phyloP scores from a whole-genome alignment of 1,140 invertebrate genomes.

The Phymorhynchus buccinoides region DNA sequence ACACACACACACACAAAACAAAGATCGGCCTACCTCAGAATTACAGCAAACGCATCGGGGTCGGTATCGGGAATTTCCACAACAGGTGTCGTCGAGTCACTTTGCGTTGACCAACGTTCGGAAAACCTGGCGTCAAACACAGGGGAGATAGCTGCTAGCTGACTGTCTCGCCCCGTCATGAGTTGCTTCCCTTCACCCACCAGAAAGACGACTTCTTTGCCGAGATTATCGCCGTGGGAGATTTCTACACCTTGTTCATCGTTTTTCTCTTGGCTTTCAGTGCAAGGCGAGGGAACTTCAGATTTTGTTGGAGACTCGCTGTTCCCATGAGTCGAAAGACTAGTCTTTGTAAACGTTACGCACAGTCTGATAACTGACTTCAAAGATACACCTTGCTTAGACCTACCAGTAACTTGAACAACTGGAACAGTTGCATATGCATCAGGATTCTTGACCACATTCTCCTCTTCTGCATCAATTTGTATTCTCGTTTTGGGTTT shows the following conservation, averaged over 20 bases:
- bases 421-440: too few relatives aligned
- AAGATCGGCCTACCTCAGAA: background rate
- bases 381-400: background rate
- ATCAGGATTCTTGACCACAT: too few relatives aligned
- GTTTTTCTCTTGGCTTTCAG: background rate
- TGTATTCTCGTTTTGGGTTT: too few relatives aligned
- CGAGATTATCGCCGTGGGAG: too few relatives aligned
- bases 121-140: slow-evolving; percentile 21
- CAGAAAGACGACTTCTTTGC: background rate
- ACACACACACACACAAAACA: background rate
- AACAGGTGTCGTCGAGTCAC: background rate
- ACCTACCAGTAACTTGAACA: too few relatives aligned
- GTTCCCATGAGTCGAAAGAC: too few relatives aligned
- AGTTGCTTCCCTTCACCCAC: slow-evolving; percentile 1
- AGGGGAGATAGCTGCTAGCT: slow-evolving; percentile 27
- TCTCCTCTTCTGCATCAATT: too few relatives aligned
- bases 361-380: background rate
- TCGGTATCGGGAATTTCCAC: slow-evolving; percentile 21
- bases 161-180: background rate
- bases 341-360: too few relatives aligned
- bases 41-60: background rate
- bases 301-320: background rate
- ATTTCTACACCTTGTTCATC: too few relatives aligned
- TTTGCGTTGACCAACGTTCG: background rate
- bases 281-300: background rate